A percentile compares a stretch with the other conserved stretches of the same genome.
Evolutionary conservation across 2,888 invertebrate species (phyloP).

Genomic region (Parnassius smintheus): DNA sequence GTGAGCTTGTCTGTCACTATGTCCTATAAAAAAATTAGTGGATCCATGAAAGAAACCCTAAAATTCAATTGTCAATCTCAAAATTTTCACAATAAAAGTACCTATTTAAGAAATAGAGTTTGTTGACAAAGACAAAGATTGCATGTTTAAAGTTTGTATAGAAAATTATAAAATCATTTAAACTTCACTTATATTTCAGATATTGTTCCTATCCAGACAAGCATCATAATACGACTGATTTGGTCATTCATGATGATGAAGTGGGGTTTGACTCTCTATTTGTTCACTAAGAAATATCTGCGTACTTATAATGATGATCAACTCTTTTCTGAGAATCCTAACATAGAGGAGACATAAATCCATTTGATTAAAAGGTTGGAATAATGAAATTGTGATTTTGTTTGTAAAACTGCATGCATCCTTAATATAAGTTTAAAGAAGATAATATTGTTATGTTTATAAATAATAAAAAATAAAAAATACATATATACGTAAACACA

Average conservation of each 20-base stretch:
- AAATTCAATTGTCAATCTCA: too few species aligned
- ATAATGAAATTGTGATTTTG: conserved; percentile 2
- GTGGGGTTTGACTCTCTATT: conserved; percentile 73
- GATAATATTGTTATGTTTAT: background rate
- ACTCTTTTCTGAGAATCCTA: conserved; percentile 70
- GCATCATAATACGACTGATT: conserved; percentile 69
- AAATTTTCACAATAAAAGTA: too few species aligned
- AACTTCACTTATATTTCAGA: conserved; percentile 49
- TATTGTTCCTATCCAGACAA: conserved; percentile 66
- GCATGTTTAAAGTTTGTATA: conserved; percentile 1
- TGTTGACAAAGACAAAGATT: too few species aligned
- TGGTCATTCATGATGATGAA: conserved; percentile 81
- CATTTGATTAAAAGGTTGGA: background rate
- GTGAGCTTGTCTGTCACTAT: too few species aligned
- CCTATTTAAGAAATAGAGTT: too few species aligned
- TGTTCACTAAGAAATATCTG: conserved; percentile 65
- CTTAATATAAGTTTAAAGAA: conserved; percentile 20
- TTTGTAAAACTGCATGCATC: conserved; percentile 11
- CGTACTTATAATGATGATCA: conserved; percentile 70
- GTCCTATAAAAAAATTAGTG: too few species aligned
- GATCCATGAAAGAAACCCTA: too few species aligned
- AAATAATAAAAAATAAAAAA: too few species aligned
- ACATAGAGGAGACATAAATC: conserved; percentile 68
- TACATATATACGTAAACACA: too few species aligned
- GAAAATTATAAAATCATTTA: background rate